Percentiles rank a stretch among this genome's conserved stretches.
These are phyloP conservation scores for Drosophila infuscata DNA, from an alignment of 2,888 invertebrate species.

Conservation along the genomic window DNA sequence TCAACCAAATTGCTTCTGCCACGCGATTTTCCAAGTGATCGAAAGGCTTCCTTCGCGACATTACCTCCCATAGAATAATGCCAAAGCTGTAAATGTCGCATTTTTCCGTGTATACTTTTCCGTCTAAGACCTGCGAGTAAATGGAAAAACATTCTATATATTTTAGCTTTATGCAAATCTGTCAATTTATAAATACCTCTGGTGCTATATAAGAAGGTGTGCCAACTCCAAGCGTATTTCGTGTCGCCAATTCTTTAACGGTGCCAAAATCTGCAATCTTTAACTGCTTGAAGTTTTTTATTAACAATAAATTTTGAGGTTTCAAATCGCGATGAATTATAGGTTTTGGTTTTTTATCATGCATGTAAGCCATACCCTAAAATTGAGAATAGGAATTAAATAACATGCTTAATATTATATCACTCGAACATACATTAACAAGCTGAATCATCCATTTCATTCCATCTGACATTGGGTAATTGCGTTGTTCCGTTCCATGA, in stretches of 20 bases:
- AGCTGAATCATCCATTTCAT: conserved; percentile 6
- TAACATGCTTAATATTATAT: neutral
- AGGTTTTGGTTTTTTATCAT: conserved; percentile 1
- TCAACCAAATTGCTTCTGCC: fast-evolving
- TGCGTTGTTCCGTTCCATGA: neutral
- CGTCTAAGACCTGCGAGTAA: fast-evolving
- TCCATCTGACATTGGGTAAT: neutral
- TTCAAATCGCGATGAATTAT: conserved; percentile 21
- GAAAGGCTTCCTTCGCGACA: conserved; percentile 22
- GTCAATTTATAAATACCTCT: conserved; percentile 9
- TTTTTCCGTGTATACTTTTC: conserved; percentile 6
- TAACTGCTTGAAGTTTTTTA: neutral
- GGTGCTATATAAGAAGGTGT: conserved; percentile 33
- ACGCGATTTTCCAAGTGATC: neutral
- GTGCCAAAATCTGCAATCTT: conserved; percentile 33
- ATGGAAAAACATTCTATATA: neutral
- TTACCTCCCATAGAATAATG: conserved; percentile 29
- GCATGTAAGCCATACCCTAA: conserved; percentile 14
- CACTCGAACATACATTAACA: neutral
- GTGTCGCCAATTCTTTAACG: conserved; percentile 5
- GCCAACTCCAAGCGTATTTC: neutral
- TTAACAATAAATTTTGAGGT: neutral
- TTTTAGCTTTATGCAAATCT: neutral
- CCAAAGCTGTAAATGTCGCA: conserved; percentile 38
- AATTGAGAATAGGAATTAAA: conserved; percentile 1